Conservation (phyloP, 2,797 vertebrate genomes). For the Tympanoctomys barrerae region DNA sequence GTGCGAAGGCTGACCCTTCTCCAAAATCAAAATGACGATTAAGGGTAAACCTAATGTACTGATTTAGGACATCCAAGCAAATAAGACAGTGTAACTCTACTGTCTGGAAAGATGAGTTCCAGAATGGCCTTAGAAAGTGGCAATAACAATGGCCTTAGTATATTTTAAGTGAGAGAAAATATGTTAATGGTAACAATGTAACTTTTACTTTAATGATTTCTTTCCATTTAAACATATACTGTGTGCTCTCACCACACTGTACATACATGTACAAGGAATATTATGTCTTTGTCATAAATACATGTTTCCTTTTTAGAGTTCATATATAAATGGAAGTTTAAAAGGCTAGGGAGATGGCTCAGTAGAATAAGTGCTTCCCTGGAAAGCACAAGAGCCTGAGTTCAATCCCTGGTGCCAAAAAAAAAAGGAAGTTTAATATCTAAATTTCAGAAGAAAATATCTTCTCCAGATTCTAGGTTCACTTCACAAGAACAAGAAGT, state of each 20-base stretch:
- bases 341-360: too few species aligned
- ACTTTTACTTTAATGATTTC: neutral
- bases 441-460: conserved; percentile 5
- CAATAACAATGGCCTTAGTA: neutral
- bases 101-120: neutral
- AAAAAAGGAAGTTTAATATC: neutral
- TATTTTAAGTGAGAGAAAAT: neutral
- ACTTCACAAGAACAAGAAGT: conserved; percentile 11
- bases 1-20: neutral
- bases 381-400: too few species aligned
- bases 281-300: neutral
- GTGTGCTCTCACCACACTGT: neutral
- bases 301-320: neutral
- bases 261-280: neutral
- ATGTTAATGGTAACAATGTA: neutral
- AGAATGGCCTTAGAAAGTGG: neutral
- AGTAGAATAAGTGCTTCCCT: too few species aligned
- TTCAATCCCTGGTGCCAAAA: too few species aligned
- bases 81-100: too few species aligned
- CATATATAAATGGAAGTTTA: neutral
- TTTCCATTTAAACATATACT: neutral
- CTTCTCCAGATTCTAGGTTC: neutral
- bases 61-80: neutral
- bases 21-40: neutral
- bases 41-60: too few species aligned